phyloP scores from a whole-genome alignment of 2,113 vertebrate species.

The Microcebus griseorufus region DNA sequence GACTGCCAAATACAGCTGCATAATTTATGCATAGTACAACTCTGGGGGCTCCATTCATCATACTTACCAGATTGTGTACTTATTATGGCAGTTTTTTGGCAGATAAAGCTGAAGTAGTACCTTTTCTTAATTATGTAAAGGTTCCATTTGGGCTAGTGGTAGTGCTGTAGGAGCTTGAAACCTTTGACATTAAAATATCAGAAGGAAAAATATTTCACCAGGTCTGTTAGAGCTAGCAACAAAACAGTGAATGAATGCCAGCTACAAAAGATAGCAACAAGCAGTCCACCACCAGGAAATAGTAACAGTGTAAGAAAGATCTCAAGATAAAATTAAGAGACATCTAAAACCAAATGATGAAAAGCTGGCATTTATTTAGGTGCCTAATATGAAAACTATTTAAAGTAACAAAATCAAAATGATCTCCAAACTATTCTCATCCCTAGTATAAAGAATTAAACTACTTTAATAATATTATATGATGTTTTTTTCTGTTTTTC shows the following conservation, averaged over 20 bases:
- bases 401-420: slow-evolving; percentile 3
- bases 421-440: not conserved
- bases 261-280: not conserved
- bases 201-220: not conserved
- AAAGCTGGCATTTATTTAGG: not conserved
- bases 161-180: not conserved
- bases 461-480: not conserved
- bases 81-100: not conserved
- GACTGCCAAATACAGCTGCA: not conserved
- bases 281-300: not conserved
- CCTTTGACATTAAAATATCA: not conserved
- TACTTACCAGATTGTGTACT: not conserved
- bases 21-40: not conserved
- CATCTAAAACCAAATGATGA: not conserved
- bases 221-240: not conserved
- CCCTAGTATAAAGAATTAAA: not conserved
- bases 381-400: not conserved
- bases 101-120: not conserved
- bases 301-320: not conserved
- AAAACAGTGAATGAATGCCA: not conserved
- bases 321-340: not conserved
- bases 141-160: not conserved
- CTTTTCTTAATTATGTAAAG: slow-evolving; percentile 9
- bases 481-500: not conserved
- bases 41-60: not conserved